phyloP scores from a whole-genome alignment of 2,113 vertebrate species.

The Cyprinus carpio region DNA sequence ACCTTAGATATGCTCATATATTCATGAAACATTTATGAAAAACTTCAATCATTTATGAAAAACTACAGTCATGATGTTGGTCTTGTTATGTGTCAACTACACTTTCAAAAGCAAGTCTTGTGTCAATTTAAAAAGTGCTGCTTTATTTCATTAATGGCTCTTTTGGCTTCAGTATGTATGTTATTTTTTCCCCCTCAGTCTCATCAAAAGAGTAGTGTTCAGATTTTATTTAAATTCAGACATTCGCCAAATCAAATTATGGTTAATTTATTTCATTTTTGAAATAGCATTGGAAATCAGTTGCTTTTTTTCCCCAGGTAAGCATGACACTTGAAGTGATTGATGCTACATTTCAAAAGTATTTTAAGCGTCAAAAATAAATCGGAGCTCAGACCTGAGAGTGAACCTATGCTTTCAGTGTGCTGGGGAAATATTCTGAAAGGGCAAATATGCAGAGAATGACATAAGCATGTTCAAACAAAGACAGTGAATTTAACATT shows the following conservation, averaged over 20 bases:
- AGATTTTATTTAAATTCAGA: not conserved
- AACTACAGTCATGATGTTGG: not conserved
- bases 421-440: not conserved
- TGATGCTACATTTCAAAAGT: slow-evolving; percentile 5
- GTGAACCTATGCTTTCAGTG: not conserved
- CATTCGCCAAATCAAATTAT: not conserved
- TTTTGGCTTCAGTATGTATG: not conserved
- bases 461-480: slow-evolving; percentile 36
- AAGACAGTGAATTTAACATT: slow-evolving; percentile 24
- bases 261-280: not conserved
- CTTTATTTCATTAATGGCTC: not conserved
- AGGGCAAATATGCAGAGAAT: slow-evolving; percentile 14
- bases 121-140: not conserved
- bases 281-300: not conserved
- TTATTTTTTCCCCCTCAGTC: not conserved
- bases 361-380: slow-evolving; percentile 22
- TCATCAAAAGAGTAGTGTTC: not conserved
- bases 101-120: not conserved
- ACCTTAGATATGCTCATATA: not conserved
- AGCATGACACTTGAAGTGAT: not conserved
- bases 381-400: slow-evolving; percentile 4
- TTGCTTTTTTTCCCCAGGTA: not conserved
- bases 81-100: not conserved
- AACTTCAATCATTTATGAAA: too few species aligned
- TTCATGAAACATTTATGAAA: not conserved